Evolutionary conservation across 2,797 vertebrate species (phyloP), one percentile per base, ranked within the genome.

Genomic region (Eutrigla gurnardus): DNA sequence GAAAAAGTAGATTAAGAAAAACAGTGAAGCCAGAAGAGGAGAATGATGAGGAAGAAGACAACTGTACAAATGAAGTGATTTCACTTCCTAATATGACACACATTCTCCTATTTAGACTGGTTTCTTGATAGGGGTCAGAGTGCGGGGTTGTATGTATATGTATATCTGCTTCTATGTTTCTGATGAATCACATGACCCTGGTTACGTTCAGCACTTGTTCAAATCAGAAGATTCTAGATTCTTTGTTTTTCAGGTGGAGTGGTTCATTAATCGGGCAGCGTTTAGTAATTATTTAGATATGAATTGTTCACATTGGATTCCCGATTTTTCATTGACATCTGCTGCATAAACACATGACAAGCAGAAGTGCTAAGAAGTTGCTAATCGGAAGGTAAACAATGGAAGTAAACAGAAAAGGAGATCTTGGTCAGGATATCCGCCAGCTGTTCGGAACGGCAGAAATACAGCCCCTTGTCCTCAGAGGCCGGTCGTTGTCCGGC

Each of bases 211-310:
- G 67, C 62, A 39, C 73, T 61, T 75, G 36, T 33, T 57, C 8
- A 47, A 42, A 43, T 57, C 14, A 77, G 3, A 77, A 65, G 17
- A 64, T 37, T 50, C 46, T 32, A 54, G 39, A 45, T 52, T 71
- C n/a, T 77, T 75, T 62, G 13, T 73, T 75, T 77, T 81, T 68
- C 54, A 65, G 67, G 43, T 58, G 13, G 43, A 46, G 14, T 18
- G 7, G 3, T 8, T 49, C 37, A 8, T 39, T 39, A 8, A 39
- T 39, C 37, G 25, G 25, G 25, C 25, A 25, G 25, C 25, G 25
- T 25, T 25, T 2, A 25, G n/a, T 17, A 49, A 64, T 64, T 65
- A 69, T 75, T 40, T 17, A 17, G 58, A 63, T 17, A 55, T 81
- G 4, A 25, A 55, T n/a, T 65, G 14, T 58, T 70, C 10, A 43